Evolutionary conservation across 35 echinoderm and acorn worm genomes (phyloP).

Genomic region (Ptychodera flava): DNA sequence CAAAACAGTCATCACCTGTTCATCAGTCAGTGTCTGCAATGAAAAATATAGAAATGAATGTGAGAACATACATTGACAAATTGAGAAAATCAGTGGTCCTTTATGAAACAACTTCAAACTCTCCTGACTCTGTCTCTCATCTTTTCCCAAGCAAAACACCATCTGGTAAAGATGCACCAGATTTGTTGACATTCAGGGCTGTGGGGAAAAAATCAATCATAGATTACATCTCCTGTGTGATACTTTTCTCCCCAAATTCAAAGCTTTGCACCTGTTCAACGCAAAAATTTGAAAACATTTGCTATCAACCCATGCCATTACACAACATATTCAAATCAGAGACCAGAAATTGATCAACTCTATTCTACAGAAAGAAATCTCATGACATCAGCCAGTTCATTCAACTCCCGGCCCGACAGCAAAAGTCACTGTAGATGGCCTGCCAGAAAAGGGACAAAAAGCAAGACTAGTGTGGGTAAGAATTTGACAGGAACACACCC

Average conservation of each 20-base stretch:
- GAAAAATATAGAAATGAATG: no score
- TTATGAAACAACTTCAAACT: no score
- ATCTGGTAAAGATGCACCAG: no score
- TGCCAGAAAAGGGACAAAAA: no score
- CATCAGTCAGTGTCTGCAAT: neutral
- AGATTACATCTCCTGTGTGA: no score
- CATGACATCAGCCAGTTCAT: slow-evolving; percentile 23
- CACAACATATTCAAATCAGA: slow-evolving; percentile 19
- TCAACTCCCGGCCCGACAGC: slow-evolving; percentile 8
- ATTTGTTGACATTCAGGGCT: slow-evolving; percentile 12
- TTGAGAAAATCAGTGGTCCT: no score
- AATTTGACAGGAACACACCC: slow-evolving; percentile 7
- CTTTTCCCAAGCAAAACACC: no score
- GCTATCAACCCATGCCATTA: neutral
- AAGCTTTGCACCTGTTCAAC: neutral
- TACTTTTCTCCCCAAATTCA: no score
- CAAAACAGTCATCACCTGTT: slow-evolving; percentile 34
- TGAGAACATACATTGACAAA: no score
- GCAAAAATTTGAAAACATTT: slow-evolving; percentile 26
- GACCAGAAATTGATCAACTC: slow-evolving; percentile 29
- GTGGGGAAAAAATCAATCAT: slow-evolving; percentile 21
- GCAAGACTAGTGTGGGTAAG: slow-evolving; percentile 9
- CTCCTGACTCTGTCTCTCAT: no score
- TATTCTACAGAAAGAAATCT: slow-evolving; percentile 26
- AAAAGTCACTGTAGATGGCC: slow-evolving; percentile 12